Evolutionary conservation across 2,113 vertebrate genomes (phyloP), one percentile per base, ranked within the genome.

Genomic region (Vulpes lagopus): DNA sequence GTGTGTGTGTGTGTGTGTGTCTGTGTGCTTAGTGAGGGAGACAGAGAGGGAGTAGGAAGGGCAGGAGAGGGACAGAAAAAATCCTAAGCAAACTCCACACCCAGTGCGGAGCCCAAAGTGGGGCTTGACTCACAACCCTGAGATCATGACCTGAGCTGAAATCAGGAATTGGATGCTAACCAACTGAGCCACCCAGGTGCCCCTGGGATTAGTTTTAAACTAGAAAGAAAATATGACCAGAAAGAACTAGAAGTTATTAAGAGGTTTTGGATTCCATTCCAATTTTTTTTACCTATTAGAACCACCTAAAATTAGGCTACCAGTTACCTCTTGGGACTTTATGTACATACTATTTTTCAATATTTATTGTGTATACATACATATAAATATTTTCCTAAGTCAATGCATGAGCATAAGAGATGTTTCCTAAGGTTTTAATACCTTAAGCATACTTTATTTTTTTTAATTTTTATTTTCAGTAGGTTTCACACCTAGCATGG

Each of bases 211-310:
- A 69, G n/a, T 92, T 84, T 95, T 93, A 85, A 93, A 59, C 14
- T 12, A 92, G 49, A 65, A 53, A 91, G 49, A 65, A 65, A 95
- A 57, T 27, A 97, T 22, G 43, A 95, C 9, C 81, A 91, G 91
- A 80, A 74, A 32, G 38, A 95, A 85, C 0, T 78, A 8, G 11
- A 55, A 81, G 57, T 65, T 43, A 83, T 60, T 93, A 69, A 89
- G 62, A 80, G 22, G 35, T 53, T 89, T 38, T 67, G 19, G n/a
- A 79, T 83, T 91, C 35, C n/a, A 86, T 7, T 7, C 30, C 6
- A 12, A 19, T 20, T 67, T 91, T 71, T 88, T 87, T 53, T 2
- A 82, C 5, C 4, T 74, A 85, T 3, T 60, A 0, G 65, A 83
- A 90, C 25, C 95, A 69, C 95, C 5, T 86, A 60, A 84, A 96